These are phyloP conservation scores for Cottus gobio DNA, from an alignment of 2,113 vertebrate species.

Conservation along the genomic window DNA sequence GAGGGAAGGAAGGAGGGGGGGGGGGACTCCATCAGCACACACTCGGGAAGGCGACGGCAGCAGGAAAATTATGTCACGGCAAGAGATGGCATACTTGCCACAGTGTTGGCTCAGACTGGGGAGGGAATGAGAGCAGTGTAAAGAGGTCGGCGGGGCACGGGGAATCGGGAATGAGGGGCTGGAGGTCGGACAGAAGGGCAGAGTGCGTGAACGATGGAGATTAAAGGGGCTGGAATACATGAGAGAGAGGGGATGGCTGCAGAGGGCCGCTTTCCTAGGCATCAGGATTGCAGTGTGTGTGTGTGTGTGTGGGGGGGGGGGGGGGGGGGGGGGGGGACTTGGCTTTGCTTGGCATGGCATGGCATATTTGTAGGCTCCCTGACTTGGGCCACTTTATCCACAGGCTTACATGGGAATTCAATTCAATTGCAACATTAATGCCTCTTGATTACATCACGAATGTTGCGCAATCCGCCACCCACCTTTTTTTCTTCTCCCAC, in stretches of 20 bases:
- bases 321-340: background rate
- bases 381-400: conserved; percentile 46
- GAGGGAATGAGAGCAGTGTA: conserved; percentile 33
- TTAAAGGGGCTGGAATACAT: conserved; percentile 68
- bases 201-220: conserved; percentile 68
- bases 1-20: background rate
- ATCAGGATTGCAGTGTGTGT: conserved; percentile 45
- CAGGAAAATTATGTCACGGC: conserved; percentile 35
- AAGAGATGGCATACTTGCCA: conserved; percentile 76
- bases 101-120: background rate
- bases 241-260: conserved; percentile 44
- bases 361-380: conserved; percentile 27
- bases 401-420: conserved; percentile 43
- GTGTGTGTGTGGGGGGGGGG: too few species aligned
- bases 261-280: conserved; percentile 54
- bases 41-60: conserved; percentile 32
- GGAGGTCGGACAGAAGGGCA: conserved; percentile 75
- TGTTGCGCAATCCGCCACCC: conserved; percentile 31
- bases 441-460: conserved; percentile 60
- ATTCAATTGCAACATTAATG: conserved; percentile 68
- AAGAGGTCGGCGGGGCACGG: conserved; percentile 43
- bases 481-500: conserved; percentile 11
- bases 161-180: conserved; percentile 63
- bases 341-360: conserved; percentile 12
- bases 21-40: conserved; percentile 50